phyloP scores from a whole-genome alignment of 2,888 invertebrate genomes.

The Drosophila differens region DNA sequence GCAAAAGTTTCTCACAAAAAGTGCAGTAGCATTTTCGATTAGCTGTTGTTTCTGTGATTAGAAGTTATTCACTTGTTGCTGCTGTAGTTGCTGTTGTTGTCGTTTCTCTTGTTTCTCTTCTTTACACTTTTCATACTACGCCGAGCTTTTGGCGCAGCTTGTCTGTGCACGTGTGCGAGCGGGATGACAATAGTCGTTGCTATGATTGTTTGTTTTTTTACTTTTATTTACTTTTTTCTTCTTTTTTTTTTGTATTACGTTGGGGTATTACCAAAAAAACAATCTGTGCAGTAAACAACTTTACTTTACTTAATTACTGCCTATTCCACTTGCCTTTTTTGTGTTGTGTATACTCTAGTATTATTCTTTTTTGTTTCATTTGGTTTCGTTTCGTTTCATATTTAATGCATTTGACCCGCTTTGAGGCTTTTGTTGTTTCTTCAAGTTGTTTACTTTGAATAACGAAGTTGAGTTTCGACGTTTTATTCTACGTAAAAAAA shows the following conservation, averaged over 20 bases:
- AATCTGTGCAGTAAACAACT: conserved; percentile 12
- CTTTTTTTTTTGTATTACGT: conserved; percentile 11
- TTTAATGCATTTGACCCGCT: conserved; percentile 79
- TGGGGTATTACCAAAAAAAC: background rate
- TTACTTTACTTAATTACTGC: conserved; percentile 5
- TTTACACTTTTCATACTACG: conserved; percentile 41
- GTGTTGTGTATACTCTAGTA: background rate
- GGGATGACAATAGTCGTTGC: conserved; percentile 54
- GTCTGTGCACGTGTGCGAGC: conserved; percentile 35
- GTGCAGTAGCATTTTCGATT: conserved; percentile 56
- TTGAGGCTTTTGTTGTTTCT: conserved; percentile 48
- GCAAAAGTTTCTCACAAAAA: conserved; percentile 55
- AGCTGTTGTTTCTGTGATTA: conserved; percentile 21
- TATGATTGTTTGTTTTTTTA: conserved; percentile 10
- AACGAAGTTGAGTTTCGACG: conserved; percentile 38
- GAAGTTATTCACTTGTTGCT: conserved; percentile 28
- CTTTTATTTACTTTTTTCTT: background rate
- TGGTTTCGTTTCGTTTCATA: conserved; percentile 46
- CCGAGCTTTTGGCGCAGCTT: conserved; percentile 59
- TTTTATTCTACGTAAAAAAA: conserved; percentile 70
- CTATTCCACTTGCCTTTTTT: background rate
- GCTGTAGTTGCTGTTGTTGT: background rate
- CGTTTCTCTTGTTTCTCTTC: background rate
- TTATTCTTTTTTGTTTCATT: conserved; percentile 9
- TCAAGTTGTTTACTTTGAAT: conserved; percentile 58